Percentiles rank a stretch among this genome's conserved stretches.
Conservation (phyloP, 2,797 vertebrate species). For the Sphaeramia orbicularis region DNA sequence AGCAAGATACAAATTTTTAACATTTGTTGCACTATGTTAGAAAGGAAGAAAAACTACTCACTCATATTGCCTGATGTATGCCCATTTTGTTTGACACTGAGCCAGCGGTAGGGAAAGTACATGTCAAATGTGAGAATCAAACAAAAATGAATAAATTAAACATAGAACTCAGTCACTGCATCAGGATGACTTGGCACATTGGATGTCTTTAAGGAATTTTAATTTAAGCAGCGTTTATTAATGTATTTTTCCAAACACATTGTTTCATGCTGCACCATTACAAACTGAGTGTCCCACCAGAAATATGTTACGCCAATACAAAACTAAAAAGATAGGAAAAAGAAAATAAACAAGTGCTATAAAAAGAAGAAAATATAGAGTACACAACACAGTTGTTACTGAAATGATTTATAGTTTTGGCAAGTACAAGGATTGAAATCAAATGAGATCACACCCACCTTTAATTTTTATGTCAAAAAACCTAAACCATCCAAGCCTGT, state of each 20-base stretch:
- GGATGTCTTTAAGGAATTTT: background rate
- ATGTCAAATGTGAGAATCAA: too few species aligned
- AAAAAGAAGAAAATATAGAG: too few species aligned
- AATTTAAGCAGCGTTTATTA: background rate
- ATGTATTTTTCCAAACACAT: too few species aligned
- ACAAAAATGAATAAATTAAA: too few species aligned
- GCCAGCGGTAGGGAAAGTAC: too few species aligned
- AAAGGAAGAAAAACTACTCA: background rate
- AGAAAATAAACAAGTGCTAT: background rate
- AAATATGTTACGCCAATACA: background rate
- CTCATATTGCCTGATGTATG: too few species aligned
- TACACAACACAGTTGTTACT: background rate
- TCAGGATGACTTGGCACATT: background rate
- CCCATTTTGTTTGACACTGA: background rate
- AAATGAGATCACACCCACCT: background rate
- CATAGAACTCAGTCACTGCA: too few species aligned
- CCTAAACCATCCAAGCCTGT: background rate
- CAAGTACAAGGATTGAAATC: background rate
- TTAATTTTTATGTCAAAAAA: background rate
- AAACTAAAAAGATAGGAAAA: background rate
- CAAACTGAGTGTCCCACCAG: background rate
- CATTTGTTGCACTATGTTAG: too few species aligned
- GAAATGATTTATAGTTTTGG: background rate
- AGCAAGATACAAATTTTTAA: conserved; percentile 7
- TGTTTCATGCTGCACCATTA: too few species aligned